Evolutionary conservation across 1,140 invertebrate genomes (phyloP), one percentile per base, ranked within the genome.

Genomic region (Anoplolepis gracilipes): DNA sequence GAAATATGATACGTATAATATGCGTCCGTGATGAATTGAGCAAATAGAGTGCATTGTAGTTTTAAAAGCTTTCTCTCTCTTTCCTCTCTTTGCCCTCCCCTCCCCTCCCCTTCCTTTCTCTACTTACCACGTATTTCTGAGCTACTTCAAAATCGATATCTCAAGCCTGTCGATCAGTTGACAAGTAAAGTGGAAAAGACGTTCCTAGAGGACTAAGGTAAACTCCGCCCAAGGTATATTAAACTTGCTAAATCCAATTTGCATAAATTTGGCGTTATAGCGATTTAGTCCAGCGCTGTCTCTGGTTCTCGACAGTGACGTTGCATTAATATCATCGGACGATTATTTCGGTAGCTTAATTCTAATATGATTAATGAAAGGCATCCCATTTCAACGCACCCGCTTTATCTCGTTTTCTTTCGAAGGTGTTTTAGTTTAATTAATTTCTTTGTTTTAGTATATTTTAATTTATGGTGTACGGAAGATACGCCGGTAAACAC

Each of bases 161-260:
- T 72, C 78, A 13, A 57, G 4, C 25, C 36, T 73, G 78, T 82
- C 78, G 78, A 82, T 82, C 78, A 73, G 30, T 82, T 59, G 78
- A 82, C 78, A 59, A 22, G 67, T 25, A 82, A 82, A 73, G 67
- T 72, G 78, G 78, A 82, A 82, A 73, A 82, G 78, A 82, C 78
- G 78, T 73, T 73, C 53, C 78, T 82, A 13, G 78, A 82, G 67
- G 78, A 73, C 78, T 19, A 42, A 59, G 53, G 78, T 82, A 82
- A 82, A 82, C 78, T 73, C 53, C 67, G 67, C 6, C 78, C 65
- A 72, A 82, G 78, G 78, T 82, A 53, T 82, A 82, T 82, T 82
- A 82, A 82, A 82, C 78, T 82, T 82, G 78, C 78, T 82, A 82
- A 82, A 82, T 57, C 78, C 78, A 82, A 82, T 82, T 73, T 82